These are phyloP conservation scores for Tragulus kanchil DNA, from an alignment of 2,113 vertebrate species.

Conservation along the genomic window DNA sequence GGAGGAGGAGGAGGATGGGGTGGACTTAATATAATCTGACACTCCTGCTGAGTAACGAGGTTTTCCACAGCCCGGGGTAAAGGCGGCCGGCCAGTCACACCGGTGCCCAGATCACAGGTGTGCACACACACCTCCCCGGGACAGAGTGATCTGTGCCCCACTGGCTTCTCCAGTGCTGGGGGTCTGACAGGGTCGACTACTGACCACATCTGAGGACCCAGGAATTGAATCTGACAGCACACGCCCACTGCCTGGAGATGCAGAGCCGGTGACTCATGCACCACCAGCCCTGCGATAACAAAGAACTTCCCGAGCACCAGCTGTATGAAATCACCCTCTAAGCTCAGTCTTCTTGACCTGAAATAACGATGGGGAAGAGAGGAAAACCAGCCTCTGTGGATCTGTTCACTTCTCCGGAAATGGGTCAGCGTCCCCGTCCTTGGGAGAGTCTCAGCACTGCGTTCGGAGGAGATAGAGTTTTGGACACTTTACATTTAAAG, in stretches of 20 bases:
- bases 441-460: too few species aligned
- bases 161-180: background rate
- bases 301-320: background rate
- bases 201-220: background rate
- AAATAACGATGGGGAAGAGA: background rate
- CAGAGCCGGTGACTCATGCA: background rate
- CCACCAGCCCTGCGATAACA: background rate
- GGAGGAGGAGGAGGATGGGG: background rate
- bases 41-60: slow-evolving; percentile 75
- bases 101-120: background rate
- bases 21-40: slow-evolving; percentile 81
- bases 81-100: slow-evolving; percentile 76
- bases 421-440: background rate
- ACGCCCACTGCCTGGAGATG: background rate
- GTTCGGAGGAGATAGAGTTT: accelerated
- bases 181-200: background rate
- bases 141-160: accelerated
- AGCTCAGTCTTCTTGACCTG: background rate
- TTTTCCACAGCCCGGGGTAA: slow-evolving; percentile 74
- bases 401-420: background rate
- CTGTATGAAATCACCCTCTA: background rate
- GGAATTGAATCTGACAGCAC: background rate
- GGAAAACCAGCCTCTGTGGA: background rate
- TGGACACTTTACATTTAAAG: background rate
- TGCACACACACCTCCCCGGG: accelerated